Percentiles rank a stretch among this genome's conserved stretches.
Evolutionary conservation across 1,140 invertebrate genomes (phyloP).

Genomic region (Plutomurus gul): DNA sequence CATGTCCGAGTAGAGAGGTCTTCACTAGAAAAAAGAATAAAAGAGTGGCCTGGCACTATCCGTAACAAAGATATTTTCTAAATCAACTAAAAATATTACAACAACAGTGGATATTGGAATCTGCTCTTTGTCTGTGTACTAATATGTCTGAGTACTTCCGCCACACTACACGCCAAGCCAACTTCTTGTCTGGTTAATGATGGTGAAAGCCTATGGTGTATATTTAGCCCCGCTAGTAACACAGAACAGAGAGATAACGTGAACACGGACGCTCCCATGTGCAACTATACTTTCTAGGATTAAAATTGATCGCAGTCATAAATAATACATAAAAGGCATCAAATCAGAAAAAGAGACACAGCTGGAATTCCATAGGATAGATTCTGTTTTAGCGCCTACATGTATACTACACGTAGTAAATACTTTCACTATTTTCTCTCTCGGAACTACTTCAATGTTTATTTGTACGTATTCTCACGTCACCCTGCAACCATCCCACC

Average conservation of each 20-base stretch:
- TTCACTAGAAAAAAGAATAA: too few relatives aligned
- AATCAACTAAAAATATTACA: neutral
- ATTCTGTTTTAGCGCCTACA: slow-evolving; percentile 4
- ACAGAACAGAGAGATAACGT: neutral
- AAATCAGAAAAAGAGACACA: slow-evolving; percentile 22
- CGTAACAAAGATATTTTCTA: neutral
- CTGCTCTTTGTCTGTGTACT: neutral
- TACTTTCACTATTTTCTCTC: too few relatives aligned
- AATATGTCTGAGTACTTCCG: neutral
- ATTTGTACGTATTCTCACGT: too few relatives aligned
- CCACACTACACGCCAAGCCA: too few relatives aligned
- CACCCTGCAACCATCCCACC: too few relatives aligned
- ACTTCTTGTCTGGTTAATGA: too few relatives aligned
- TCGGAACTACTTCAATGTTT: too few relatives aligned
- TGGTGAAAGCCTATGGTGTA: too few relatives aligned
- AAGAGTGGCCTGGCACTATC: too few relatives aligned
- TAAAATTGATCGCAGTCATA: slow-evolving; percentile 40
- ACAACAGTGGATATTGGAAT: neutral
- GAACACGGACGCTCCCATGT: neutral
- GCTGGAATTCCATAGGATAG: neutral
- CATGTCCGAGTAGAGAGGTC: neutral
- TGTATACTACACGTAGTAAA: too few relatives aligned
- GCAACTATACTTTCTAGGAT: neutral
- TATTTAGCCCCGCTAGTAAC: too few relatives aligned
- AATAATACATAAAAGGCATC: slow-evolving; percentile 37